Evolutionary conservation across 2,797 vertebrate genomes (phyloP), one percentile per base, ranked within the genome.

Genomic region (Chaetophractus vellerosus): DNA sequence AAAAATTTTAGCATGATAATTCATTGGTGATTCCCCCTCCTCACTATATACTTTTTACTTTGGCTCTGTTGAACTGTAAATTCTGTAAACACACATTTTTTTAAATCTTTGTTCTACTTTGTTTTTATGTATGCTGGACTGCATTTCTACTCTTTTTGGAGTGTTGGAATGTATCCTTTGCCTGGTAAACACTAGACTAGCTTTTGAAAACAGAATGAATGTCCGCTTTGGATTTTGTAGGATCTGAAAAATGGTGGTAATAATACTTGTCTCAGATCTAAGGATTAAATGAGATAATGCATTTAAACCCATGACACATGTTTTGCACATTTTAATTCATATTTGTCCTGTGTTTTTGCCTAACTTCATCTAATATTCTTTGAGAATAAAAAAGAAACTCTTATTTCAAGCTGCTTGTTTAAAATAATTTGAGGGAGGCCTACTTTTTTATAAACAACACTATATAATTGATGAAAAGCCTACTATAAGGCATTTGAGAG

Each of bases 261-360:
- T 72, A 59, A 50, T 52, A 52, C 59, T 28, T 75, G 16, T 93
- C n/a, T 92, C 31, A n/a, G 26, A 68, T 57, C 33, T 69, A 57
- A 69, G 41, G 16, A 80, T 31, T 76, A 71, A 91, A 52, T 48
- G 31, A 92, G 31, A 86, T 31, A 66, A 55, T 48, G 9, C 31
- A 69, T 5, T 50, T 41, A n/a, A 93, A 45, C 24, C 4, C 9
- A 48, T 12, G 26, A 45, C 33, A 64, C 41, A 9, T 33, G 14
- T 0, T 38, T 86, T 89, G 26, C 52, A 57, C 69, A 2, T 68
- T 95, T 95, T 84, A 95, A 87, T 66, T 83, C 26, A 48, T 50
- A 36, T 18, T 15, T 23, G 55, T 5, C 15, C 36, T 63, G 63
- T 89, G 76, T 84, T 93, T 88, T 94, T n/a, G 18, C 59, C 14